Percentiles rank a stretch among this genome's conserved stretches.
These are phyloP conservation scores for Eulacestoma nigropectus DNA, from an alignment of 2,113 vertebrate species.

Conservation along the genomic window DNA sequence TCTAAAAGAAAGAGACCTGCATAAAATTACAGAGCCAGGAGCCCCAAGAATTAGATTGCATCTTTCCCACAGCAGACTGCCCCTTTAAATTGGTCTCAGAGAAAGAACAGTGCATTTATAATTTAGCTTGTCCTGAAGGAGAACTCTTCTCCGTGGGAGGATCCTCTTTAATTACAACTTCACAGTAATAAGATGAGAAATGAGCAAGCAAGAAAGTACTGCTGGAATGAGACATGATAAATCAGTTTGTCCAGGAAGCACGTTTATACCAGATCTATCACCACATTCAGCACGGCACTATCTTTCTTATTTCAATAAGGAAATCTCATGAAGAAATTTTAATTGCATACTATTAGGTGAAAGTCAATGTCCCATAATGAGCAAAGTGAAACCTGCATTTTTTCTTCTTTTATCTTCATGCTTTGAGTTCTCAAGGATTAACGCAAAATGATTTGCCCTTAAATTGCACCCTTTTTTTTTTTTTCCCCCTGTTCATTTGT, in stretches of 20 bases:
- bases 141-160: constrained; percentile 67
- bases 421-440: constrained; percentile 64
- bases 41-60: neutral
- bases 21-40: constrained; percentile 12
- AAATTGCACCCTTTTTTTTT: constrained; percentile 34
- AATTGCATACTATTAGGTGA: constrained; percentile 76
- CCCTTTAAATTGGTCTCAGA: constrained; percentile 54
- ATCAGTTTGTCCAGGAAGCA: constrained; percentile 75
- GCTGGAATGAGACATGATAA: constrained; percentile 75
- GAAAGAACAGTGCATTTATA: constrained; percentile 64
- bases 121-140: constrained; percentile 68
- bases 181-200: constrained; percentile 79
- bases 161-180: constrained; percentile 77
- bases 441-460: constrained; percentile 64
- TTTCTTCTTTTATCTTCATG: constrained; percentile 68
- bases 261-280: constrained; percentile 72
- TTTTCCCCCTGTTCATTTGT: constrained; percentile 26
- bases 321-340: constrained; percentile 74
- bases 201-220: constrained; percentile 67
- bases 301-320: constrained; percentile 72
- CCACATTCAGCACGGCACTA: constrained; percentile 52
- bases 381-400: constrained; percentile 69
- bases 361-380: constrained; percentile 76
- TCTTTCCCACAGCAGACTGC: constrained; percentile 8
- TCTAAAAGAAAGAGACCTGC: constrained; percentile 9